Evolutionary conservation across 2,113 vertebrate species (phyloP).

Genomic region (Herpailurus yagouaroundi): DNA sequence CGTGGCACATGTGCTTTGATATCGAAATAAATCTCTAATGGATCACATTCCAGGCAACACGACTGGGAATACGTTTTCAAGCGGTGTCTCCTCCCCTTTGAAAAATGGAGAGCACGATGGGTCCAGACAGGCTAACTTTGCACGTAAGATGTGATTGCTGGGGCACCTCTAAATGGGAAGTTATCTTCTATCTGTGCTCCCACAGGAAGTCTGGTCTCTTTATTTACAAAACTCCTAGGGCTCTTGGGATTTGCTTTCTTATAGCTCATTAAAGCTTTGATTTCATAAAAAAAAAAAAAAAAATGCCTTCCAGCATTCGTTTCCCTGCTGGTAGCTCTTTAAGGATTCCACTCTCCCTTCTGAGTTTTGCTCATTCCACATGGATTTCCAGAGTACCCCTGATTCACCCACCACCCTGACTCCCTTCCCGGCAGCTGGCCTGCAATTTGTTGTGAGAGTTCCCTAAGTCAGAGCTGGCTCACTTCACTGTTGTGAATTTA

Average conservation of each 20-base stretch:
- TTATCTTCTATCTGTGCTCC: neutral
- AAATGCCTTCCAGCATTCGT: neutral
- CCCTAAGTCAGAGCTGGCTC: neutral
- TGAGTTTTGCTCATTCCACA: neutral
- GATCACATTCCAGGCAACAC: neutral
- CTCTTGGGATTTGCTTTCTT: constrained; percentile 51
- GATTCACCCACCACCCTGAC: neutral
- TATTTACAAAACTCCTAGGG: constrained; percentile 45
- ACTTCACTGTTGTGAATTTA: neutral
- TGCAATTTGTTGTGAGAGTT: neutral
- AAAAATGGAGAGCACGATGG: neutral
- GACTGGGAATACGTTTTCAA: neutral
- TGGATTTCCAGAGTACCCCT: neutral
- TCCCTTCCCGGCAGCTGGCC: neutral
- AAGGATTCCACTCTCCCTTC: neutral
- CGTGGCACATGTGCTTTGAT: neutral
- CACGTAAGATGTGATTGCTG: neutral
- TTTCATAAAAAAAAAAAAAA: neutral
- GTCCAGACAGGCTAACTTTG: neutral
- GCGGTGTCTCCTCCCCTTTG: neutral
- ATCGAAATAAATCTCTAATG: neutral
- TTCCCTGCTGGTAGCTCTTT: constrained; percentile 10
- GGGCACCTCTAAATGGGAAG: neutral
- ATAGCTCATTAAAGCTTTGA: constrained; percentile 27
- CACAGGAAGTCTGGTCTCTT: neutral